phyloP scores from a whole-genome alignment of 2,888 invertebrate genomes.

The Drosophila siamana region DNA sequence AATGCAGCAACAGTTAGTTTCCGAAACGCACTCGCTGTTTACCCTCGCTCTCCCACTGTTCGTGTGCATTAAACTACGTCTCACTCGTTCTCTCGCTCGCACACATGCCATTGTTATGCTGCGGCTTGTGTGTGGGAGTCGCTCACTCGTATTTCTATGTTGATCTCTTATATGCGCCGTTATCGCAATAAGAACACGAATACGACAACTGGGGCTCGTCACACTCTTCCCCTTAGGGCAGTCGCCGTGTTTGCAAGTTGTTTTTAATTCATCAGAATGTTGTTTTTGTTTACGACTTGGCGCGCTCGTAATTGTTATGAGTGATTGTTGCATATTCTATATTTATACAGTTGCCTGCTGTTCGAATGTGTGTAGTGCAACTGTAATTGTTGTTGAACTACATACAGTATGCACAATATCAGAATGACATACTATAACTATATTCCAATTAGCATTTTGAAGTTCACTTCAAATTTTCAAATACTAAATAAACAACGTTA shows the following conservation, averaged over 20 bases:
- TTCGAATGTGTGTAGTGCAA: neutral
- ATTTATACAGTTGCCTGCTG: conserved; percentile 33
- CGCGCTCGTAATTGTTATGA: conserved; percentile 23
- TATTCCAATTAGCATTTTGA: too few species aligned
- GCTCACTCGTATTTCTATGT: neutral
- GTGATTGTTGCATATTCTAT: conserved; percentile 30
- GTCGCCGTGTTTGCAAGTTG: conserved; percentile 17
- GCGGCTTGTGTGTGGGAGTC: conserved; percentile 3
- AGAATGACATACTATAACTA: neutral
- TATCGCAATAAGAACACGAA: conserved; percentile 4
- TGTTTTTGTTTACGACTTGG: conserved; percentile 27
- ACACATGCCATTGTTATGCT: neutral
- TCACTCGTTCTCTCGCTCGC: neutral
- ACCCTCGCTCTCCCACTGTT: neutral
- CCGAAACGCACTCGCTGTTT: conserved; percentile 19
- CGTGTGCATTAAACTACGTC: neutral
- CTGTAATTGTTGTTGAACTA: neutral
- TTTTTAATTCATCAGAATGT: conserved; percentile 34
- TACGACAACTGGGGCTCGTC: neutral
- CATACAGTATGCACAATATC: neutral
- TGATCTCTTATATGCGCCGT: conserved; percentile 28
- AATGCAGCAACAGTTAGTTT: conserved; percentile 70
- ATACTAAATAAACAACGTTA: neutral
- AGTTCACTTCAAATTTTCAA: too few species aligned
- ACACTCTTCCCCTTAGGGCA: neutral